Evolutionary conservation across 2,888 invertebrate genomes (phyloP).

Genomic region (Candidula unifasciata): DNA sequence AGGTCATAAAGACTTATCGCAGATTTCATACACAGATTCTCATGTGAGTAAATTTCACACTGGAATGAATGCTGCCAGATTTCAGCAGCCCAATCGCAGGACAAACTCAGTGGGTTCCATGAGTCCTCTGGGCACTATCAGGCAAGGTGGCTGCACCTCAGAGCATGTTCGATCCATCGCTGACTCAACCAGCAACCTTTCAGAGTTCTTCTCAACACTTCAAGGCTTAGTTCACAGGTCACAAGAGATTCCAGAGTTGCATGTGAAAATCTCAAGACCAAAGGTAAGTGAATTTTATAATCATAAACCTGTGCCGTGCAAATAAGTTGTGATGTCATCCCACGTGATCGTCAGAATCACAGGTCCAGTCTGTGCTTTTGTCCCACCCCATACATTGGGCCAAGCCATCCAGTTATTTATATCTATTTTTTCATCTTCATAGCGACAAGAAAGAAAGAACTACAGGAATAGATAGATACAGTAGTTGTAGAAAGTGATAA

Average conservation of each 20-base stretch:
- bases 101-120: constrained; percentile 34
- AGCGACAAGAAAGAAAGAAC: too few species aligned
- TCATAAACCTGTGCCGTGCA: background rate
- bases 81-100: constrained; percentile 51
- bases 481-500: too few species aligned
- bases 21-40: constrained; percentile 35
- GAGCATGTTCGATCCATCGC: constrained; percentile 54
- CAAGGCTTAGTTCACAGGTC: constrained; percentile 57
- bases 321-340: too few species aligned
- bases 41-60: constrained; percentile 34
- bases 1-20: constrained; percentile 44
- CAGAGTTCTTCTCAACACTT: constrained; percentile 58
- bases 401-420: too few species aligned
- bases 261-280: constrained; percentile 57
- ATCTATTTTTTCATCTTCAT: too few species aligned
- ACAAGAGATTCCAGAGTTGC: constrained; percentile 56
- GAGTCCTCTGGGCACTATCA: constrained; percentile 34
- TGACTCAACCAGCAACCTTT: constrained; percentile 61
- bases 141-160: constrained; percentile 30
- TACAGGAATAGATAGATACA: too few species aligned
- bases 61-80: constrained; percentile 46
- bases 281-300: constrained; percentile 39
- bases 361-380: too few species aligned
- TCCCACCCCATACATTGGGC: too few species aligned
- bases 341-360: too few species aligned